Conservation (phyloP, 2,113 vertebrate species). For the Catharus minimus region DNA sequence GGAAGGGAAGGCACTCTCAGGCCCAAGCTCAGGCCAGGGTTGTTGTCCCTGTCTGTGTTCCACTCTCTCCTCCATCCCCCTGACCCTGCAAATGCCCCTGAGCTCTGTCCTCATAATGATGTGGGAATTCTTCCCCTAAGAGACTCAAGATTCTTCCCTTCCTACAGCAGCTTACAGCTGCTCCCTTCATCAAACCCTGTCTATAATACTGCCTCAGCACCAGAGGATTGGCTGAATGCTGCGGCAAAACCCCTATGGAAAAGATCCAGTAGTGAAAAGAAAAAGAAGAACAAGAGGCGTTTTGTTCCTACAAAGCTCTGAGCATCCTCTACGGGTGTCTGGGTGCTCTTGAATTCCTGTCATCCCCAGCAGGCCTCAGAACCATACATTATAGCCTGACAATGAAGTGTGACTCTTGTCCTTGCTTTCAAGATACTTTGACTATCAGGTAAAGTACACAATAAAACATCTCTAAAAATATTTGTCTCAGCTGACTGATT, state of each 20-base stretch:
- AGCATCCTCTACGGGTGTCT: background rate
- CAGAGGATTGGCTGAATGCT: background rate
- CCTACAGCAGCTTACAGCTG: background rate
- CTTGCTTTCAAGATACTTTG: background rate
- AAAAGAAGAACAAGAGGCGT: background rate
- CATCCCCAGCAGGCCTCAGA: background rate
- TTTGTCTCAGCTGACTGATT: background rate
- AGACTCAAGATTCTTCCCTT: background rate
- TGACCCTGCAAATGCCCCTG: background rate
- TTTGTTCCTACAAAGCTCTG: background rate
- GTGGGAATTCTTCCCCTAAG: background rate
- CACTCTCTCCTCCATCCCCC: background rate
- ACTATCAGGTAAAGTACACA: background rate
- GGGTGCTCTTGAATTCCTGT: rapidly evolving
- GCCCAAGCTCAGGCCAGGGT: background rate
- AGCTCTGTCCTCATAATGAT: background rate
- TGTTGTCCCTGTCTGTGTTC: background rate
- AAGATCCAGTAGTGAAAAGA: background rate
- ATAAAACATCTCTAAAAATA: background rate
- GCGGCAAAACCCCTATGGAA: background rate
- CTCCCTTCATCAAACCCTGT: background rate
- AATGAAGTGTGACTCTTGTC: background rate
- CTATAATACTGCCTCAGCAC: background rate
- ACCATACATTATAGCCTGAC: background rate
- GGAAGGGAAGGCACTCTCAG: background rate